Base-by-base conservation (phyloP, 1,140 invertebrate species). In the Drosophila subpulchrella region DNA sequence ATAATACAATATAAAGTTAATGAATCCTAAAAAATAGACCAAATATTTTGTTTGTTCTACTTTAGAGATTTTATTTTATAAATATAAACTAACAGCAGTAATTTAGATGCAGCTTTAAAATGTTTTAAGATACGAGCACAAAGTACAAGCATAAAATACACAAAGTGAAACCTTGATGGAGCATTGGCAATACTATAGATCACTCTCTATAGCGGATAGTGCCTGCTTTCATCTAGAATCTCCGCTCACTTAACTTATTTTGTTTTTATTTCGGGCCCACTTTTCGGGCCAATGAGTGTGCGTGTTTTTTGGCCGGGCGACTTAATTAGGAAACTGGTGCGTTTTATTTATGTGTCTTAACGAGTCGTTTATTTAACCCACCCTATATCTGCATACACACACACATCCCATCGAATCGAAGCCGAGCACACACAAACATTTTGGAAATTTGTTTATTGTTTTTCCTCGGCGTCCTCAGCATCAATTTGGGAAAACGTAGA, bases 281-380 rank as follows among this genome's bases (percentile, higher is more conserved):
- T 71, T 71, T 71, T 39, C 65, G 6, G 15, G 7, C 30, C 27
- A 42, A 51, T 42, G 38, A 54, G 58, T 58, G 75, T 55, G 54
- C 15, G 58, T 70, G 75, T 61, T 32, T 20, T 47, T 70, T 70
- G 55, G 15, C 58, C 53, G 59, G 74, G 79, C 83, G 78, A 86
- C 82, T 86, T 86, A 86, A 86, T 86, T 86, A 86, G 82, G 80
- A 78, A 88, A 86, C 75, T 88, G 75, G 66, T 78, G 82, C 83
- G 41, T 88, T 82, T 86, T 86, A 86, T 86, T 86, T 86, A 86
- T 86, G 82, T 82, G 79, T 86, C 83, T 86, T 82, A 86, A 88
- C 82, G 83, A 86, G 78, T 86, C 82, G 82, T 86, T 86, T 88
- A 82, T 86, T 86, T 75, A 85, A 75, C 81, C 66, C 81, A 85